Base-by-base conservation (phyloP, 2,113 vertebrate species). In the Amblyopsis rosae region DNA sequence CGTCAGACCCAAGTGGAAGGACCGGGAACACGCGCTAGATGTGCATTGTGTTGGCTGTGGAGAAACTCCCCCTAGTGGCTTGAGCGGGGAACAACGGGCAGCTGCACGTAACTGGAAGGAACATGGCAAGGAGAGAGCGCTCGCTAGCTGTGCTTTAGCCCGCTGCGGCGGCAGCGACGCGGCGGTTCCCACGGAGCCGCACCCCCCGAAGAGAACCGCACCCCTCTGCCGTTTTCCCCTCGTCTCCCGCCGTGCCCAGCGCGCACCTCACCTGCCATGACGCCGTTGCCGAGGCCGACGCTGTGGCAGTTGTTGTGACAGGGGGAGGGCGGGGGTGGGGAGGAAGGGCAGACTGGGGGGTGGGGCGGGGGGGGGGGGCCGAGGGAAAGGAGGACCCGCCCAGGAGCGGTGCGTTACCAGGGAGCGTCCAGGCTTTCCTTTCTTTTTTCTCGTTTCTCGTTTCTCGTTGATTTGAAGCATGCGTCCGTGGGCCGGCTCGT, bases 401-500 rank as follows among this genome's bases (percentile, higher is more conserved):
- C 56, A 73, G 60, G 72, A 49, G 72, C 50, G 45, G 70, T 82
- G 75, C 75, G 73, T 64, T 3, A 69, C 69, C 73, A 92, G 35
- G 35, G 35, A 41, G 35, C 35, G 35, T 5, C 35, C 26, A 26
- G 26, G 26, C 26, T 41, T 41, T 3, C 26, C 26, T 2, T 41
- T 41, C 7, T 41, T 5, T 41, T 41, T 41, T 5, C 35, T 41
- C 35, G 1, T 41, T 41, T 41, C 19, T 26, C 26, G 35, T 41
- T 41, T 41, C 5, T 7, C 26, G 2, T 41, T 41, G 35, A 6
- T 41, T 41, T 92, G 90, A 96, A 96, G 71, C 91, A 99, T 99
- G 98, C 95, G 98, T 89, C 94, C 96, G 93, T 99, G 98, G 98
- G 95, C 96, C 77, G 96, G 96, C 80, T 99, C 98, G 82, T 99